phyloP scores from a whole-genome alignment of 2,113 vertebrate species.

The Oplegnathus fasciatus region DNA sequence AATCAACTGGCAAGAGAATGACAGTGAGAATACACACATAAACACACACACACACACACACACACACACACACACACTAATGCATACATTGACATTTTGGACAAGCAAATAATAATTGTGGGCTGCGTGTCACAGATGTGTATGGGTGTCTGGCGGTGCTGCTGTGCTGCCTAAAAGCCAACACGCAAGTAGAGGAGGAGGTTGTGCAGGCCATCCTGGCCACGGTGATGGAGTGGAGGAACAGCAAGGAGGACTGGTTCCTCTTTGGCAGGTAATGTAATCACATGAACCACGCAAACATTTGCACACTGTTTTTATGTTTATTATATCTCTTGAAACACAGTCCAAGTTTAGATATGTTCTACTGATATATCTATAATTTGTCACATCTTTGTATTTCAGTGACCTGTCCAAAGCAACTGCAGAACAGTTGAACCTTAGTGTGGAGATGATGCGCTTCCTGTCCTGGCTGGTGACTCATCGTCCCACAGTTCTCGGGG shows the following conservation, averaged over 20 bases:
- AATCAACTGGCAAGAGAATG: slow-evolving; percentile 86
- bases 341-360: not conserved
- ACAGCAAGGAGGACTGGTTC: slow-evolving; percentile 90
- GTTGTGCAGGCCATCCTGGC: slow-evolving; percentile 88
- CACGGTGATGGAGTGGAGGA: slow-evolving; percentile 92
- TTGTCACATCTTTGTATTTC: slow-evolving; percentile 57
- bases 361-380: not conserved
- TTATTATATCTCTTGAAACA: not conserved
- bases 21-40: slow-evolving; percentile 77
- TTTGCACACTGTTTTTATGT: not conserved
- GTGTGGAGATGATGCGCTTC: slow-evolving; percentile 93
- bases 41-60: not conserved
- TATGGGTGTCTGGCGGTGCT: slow-evolving; percentile 92
- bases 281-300: not conserved
- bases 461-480: slow-evolving; percentile 88
- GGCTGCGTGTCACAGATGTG: slow-evolving; percentile 85
- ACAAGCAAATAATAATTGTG: not conserved
- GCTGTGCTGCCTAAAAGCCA: slow-evolving; percentile 88
- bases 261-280: slow-evolving; percentile 78
- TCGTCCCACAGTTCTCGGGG: slow-evolving; percentile 80
- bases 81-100: not conserved
- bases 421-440: slow-evolving; percentile 86
- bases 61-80: too few relatives aligned
- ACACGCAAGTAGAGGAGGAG: slow-evolving; percentile 85
- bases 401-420: slow-evolving; percentile 89